Base-by-base conservation (phyloP, 2,888 invertebrate genomes). In the Drosophila picticornis region DNA sequence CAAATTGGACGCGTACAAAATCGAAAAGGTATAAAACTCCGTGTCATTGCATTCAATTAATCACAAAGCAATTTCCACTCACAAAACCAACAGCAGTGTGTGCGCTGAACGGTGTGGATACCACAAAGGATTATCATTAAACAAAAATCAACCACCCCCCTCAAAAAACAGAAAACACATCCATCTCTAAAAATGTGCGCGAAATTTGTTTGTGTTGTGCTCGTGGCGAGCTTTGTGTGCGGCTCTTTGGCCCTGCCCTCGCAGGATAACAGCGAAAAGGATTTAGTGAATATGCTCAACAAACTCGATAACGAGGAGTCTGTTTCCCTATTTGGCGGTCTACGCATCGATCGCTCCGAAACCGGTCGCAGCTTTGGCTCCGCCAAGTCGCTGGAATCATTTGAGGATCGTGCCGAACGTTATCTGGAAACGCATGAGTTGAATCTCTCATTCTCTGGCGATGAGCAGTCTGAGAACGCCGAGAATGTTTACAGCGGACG, bases 361-460 rank as follows among this genome's bases (percentile, higher is more conserved):
- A 89, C 87, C 66, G 92, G 91, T 43, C 91, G 91, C 74, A 87
- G 90, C 74, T 92, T 93, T 40, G 91, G 92, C 57, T 86, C 84
- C 27, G 80, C 71, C 74, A 91, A 90, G 74, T 77, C 82, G 63
- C 68, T 90, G 32, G 94, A 94, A 82, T 93, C 93, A 70, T 88
- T 94, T 38, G 88, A 94, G 63, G 94, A 94, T 74, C 94, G 94
- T 76, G 92, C 94, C 78, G 91, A 94, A 72, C 93, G 94, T 70
- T 94, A 94, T 84, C 83, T 94, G 75, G 88, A 92, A 58, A 93
- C 93, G 43, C 94, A 94, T 75, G 94, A 94, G 81, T 80, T 94
- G 64, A 93, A 93, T 81, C 90, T 94, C 55, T 91, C 94, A 58
- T 91, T 92, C 89, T 93, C 94, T 53, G 88, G 91, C 25, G 91